A percentile compares a stretch with the other conserved stretches of the same genome.
Conservation (phyloP, 2,888 invertebrate genomes). For the Clivina fossor region DNA sequence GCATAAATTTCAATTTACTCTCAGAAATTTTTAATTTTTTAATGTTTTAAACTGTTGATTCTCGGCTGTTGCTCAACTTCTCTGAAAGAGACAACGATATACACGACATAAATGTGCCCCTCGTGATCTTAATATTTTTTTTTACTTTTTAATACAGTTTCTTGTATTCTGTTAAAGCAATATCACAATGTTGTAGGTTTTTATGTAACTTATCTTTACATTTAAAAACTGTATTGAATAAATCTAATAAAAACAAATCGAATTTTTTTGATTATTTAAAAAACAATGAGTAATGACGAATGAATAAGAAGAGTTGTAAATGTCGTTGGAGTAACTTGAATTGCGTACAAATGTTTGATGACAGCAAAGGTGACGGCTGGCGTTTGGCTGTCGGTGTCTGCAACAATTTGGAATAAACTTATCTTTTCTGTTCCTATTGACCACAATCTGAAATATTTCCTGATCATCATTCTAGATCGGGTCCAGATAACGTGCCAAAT, state of each 20-base stretch:
- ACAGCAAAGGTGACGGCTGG: neutral
- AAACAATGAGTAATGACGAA: conserved; percentile 2
- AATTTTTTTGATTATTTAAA: conserved; percentile 20
- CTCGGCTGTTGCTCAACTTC: conserved; percentile 26
- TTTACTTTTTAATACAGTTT: neutral
- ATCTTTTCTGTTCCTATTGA: neutral
- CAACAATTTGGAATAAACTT: neutral
- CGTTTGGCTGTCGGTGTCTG: neutral
- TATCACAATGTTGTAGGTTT: no score
- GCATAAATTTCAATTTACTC: conserved; percentile 29
- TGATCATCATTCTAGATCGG: conserved; percentile 19
- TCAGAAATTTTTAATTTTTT: conserved; percentile 29
- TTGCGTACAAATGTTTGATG: conserved; percentile 4
- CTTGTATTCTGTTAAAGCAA: no score
- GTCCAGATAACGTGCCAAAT: conserved; percentile 25
- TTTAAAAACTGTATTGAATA: no score
- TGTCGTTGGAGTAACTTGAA: conserved; percentile 1
- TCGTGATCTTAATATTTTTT: conserved; percentile 21
- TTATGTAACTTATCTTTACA: no score
- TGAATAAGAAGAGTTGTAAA: neutral
- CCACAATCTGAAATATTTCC: conserved; percentile 17
- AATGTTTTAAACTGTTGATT: conserved; percentile 32
- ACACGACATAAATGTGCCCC: conserved; percentile 24
- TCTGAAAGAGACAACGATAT: conserved; percentile 19
- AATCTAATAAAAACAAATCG: no score